These are phyloP conservation scores for Calliphora vicina DNA, from an alignment of 1,140 invertebrate species.

Conservation along the genomic window DNA sequence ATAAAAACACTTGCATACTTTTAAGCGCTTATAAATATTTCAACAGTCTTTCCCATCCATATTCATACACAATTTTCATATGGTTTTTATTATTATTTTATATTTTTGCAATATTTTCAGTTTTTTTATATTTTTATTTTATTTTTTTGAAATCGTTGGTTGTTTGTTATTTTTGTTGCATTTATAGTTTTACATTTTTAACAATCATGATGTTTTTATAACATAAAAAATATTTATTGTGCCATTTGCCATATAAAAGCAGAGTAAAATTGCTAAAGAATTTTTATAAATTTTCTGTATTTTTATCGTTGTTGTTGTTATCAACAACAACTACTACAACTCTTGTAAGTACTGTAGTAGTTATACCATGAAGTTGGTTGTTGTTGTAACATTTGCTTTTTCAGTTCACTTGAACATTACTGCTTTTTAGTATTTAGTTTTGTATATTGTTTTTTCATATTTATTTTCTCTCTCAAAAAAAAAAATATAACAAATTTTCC, in stretches of 20 bases:
- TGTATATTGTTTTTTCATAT: neutral
- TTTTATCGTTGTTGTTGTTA: neutral
- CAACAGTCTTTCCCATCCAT: neutral
- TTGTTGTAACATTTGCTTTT: neutral
- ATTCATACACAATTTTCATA: neutral
- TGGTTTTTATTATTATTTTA: neutral
- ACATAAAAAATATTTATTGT: neutral
- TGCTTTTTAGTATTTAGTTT: neutral
- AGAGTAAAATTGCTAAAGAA: neutral
- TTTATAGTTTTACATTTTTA: neutral
- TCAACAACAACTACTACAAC: too few relatives aligned
- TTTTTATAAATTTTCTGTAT: neutral
- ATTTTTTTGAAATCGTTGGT: neutral
- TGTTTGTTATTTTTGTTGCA: too few relatives aligned
- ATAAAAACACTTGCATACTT: too few relatives aligned
- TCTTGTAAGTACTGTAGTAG: too few relatives aligned
- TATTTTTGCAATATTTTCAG: neutral
- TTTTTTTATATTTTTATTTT: neutral
- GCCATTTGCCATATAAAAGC: neutral
- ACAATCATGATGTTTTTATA: neutral
- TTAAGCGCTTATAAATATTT: neutral
- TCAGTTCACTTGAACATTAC: neutral
- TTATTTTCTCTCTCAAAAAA: neutral
- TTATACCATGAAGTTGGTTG: too few relatives aligned
- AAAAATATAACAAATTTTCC: too few relatives aligned